phyloP scores from a whole-genome alignment of 2,113 vertebrate species.

The Psophia crepitans region DNA sequence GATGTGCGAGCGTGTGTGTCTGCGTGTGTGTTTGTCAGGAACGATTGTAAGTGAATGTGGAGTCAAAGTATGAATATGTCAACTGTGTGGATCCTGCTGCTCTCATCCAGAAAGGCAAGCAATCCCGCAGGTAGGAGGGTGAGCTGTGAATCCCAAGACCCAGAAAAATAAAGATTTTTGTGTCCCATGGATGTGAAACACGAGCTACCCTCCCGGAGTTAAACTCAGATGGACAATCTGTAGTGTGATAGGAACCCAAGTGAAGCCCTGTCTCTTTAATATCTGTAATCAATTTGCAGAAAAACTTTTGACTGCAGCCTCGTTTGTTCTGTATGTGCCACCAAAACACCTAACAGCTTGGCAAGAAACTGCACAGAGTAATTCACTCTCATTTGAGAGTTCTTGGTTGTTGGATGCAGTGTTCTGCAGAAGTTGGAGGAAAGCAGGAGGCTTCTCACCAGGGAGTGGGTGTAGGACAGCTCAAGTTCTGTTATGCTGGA shows the following conservation, averaged over 20 bases:
- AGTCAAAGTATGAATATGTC: not conserved
- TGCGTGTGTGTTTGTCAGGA: not conserved
- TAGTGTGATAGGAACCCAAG: not conserved
- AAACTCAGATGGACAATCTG: not conserved
- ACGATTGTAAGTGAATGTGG: not conserved
- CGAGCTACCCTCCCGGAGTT: not conserved
- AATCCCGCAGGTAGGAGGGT: not conserved
- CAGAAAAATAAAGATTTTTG: not conserved
- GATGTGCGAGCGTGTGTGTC: not conserved
- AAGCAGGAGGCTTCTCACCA: not conserved
- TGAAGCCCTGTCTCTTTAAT: not conserved
- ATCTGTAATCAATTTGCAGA: not conserved
- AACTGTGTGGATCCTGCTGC: not conserved
- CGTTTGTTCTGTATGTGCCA: not conserved
- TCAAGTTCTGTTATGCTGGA: not conserved
- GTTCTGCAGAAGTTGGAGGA: not conserved
- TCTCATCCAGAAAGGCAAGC: not conserved
- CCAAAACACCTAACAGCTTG: not conserved
- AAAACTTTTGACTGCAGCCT: not conserved
- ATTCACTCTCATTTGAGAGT: not conserved
- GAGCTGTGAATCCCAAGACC: not conserved
- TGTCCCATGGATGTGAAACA: not conserved
- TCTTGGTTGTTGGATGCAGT: not conserved
- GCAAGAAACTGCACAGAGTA: not conserved
- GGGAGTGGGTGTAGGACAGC: not conserved